Conservation (phyloP, 2,113 vertebrate species). For the Phalacrocorax pelagicus region DNA sequence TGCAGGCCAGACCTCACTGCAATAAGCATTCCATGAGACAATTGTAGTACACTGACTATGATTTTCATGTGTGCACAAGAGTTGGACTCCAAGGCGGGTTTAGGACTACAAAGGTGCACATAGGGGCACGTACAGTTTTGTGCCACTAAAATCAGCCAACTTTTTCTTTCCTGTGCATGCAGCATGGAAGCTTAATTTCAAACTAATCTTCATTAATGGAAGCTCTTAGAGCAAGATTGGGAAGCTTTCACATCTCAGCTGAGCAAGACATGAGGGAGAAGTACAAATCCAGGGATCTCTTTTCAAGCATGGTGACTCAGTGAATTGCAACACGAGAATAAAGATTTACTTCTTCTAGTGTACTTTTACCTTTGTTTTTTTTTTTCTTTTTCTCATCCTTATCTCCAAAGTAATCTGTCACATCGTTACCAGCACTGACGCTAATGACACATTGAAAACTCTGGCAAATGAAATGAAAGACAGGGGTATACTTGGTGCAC, state of each 20-base stretch:
- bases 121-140: not conserved
- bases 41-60: not conserved
- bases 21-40: not conserved
- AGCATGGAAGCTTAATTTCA: not conserved
- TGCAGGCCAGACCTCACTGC: not conserved
- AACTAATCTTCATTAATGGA: not conserved
- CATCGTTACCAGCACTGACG: not conserved
- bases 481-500: not conserved
- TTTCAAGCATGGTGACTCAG: not conserved
- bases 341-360: not conserved
- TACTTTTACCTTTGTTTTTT: not conserved
- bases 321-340: not conserved
- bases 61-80: not conserved
- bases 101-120: not conserved
- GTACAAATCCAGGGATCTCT: not conserved
- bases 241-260: not conserved
- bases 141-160: not conserved
- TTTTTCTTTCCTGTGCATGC: not conserved
- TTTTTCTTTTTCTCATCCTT: not conserved
- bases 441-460: not conserved
- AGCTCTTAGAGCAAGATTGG: not conserved
- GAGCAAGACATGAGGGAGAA: not conserved
- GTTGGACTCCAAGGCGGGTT: not conserved
- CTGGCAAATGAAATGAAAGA: not conserved
- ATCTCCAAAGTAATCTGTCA: not conserved